Conservation (phyloP, 2,113 vertebrate genomes). For the Notarius lentiginosus region DNA sequence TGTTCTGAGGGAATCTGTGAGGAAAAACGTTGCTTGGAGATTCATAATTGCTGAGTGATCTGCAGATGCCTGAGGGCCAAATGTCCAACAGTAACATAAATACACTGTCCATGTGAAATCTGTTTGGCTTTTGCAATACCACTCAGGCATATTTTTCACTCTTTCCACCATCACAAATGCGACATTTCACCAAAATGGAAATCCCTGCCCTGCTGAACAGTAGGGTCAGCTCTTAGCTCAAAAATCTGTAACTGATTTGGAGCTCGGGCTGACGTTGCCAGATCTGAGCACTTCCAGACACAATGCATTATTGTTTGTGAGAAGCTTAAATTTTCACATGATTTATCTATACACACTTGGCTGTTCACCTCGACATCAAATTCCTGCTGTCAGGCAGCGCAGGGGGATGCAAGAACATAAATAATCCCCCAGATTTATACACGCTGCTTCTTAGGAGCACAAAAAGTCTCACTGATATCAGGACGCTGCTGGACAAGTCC, state of each 20-base stretch:
- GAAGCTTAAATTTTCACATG: conserved; percentile 62
- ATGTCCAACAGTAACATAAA: conserved; percentile 20
- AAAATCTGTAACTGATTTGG: conserved; percentile 67
- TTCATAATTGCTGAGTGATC: background rate
- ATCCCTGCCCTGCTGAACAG: conserved; percentile 56
- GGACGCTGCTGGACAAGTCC: conserved; percentile 24
- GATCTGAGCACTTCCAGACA: conserved; percentile 36
- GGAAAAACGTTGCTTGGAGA: background rate
- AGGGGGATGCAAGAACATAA: conserved; percentile 43
- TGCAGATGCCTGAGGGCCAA: conserved; percentile 24
- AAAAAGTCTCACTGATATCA: conserved; percentile 26
- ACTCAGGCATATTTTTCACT: conserved; percentile 14
- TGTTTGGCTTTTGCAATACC: conserved; percentile 2
- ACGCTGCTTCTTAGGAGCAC: conserved; percentile 29
- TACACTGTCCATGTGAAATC: conserved; percentile 34
- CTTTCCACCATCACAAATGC: conserved; percentile 26
- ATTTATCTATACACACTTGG: conserved; percentile 68
- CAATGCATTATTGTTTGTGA: conserved; percentile 60
- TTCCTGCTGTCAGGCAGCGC: conserved; percentile 54
- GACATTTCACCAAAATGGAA: conserved; percentile 55
- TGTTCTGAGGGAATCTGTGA: background rate
- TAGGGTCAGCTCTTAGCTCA: conserved; percentile 52
- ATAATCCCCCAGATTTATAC: conserved; percentile 58
- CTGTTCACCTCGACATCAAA: conserved; percentile 53
- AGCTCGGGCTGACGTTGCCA: conserved; percentile 55